phyloP scores from a whole-genome alignment of 2,797 vertebrate species.

The Oreortyx pictus region DNA sequence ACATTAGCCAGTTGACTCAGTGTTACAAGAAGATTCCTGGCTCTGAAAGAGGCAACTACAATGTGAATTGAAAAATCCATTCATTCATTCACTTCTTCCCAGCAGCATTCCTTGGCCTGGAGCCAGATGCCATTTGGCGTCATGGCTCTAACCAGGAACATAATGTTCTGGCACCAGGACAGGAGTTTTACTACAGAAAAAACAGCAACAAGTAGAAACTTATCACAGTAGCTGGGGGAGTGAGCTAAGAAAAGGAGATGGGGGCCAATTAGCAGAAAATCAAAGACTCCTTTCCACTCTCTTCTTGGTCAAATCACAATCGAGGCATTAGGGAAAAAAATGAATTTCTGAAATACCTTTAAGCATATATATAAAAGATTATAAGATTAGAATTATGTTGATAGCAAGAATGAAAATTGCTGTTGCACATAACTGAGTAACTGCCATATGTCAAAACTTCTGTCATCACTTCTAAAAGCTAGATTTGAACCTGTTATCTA shows the following conservation, averaged over 20 bases:
- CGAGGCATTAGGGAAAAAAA: not conserved
- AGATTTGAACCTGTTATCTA: not conserved
- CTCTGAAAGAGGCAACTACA: constrained; percentile 15
- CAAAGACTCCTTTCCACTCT: not conserved
- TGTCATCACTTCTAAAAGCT: not conserved
- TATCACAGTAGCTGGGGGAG: not conserved
- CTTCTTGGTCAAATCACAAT: not conserved
- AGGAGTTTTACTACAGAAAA: constrained; percentile 66
- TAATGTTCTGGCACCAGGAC: constrained; percentile 80
- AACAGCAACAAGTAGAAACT: constrained; percentile 43
- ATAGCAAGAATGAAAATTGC: not conserved
- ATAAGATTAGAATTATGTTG: not conserved
- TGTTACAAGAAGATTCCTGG: not conserved
- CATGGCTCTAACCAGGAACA: constrained; percentile 80
- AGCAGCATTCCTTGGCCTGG: constrained; percentile 73
- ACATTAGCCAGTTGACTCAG: not conserved
- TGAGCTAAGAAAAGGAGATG: not conserved
- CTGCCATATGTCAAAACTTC: not conserved
- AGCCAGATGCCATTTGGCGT: constrained; percentile 82
- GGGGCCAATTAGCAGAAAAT: not conserved
- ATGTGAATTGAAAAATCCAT: constrained; percentile 15
- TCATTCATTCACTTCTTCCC: constrained; percentile 73
- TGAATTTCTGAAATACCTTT: not conserved
- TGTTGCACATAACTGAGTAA: not conserved
- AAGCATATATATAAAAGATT: not conserved